Conservation (phyloP, 2,797 vertebrate genomes). For the Poecilia wingei region DNA sequence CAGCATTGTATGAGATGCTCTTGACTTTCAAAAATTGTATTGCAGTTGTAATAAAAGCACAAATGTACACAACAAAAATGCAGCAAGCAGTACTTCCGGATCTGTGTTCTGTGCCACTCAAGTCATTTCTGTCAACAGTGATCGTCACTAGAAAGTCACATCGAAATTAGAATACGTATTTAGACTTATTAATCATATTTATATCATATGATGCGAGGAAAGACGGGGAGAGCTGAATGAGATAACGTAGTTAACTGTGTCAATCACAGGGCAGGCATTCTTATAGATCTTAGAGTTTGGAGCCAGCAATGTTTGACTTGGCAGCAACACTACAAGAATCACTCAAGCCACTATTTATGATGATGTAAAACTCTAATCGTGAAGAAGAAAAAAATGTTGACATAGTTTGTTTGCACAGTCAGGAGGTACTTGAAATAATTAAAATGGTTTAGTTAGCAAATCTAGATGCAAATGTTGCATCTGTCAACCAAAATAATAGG, state of each 20-base stretch:
- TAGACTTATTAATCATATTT: background rate
- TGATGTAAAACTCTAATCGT: background rate
- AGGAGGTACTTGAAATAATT: background rate
- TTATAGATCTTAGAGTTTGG: background rate
- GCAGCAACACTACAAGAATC: background rate
- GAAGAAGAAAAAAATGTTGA: background rate
- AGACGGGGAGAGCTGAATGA: background rate
- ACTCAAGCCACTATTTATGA: background rate
- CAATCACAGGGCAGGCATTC: background rate
- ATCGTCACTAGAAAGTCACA: background rate
- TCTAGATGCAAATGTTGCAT: background rate
- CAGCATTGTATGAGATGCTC: no score
- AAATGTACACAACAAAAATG: no score
- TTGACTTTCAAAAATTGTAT: no score
- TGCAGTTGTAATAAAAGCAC: no score
- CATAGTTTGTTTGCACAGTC: background rate
- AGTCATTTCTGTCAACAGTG: no score
- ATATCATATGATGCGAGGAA: background rate
- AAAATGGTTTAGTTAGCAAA: background rate
- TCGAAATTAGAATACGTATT: background rate
- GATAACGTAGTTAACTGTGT: background rate
- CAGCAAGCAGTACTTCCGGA: no score
- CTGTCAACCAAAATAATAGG: background rate
- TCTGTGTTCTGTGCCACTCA: no score
- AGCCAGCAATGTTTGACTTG: background rate